A percentile compares a stretch with the other conserved stretches of the same genome.
Conservation (phyloP, 2,113 vertebrate genomes). For the Myotis brandtii region DNA sequence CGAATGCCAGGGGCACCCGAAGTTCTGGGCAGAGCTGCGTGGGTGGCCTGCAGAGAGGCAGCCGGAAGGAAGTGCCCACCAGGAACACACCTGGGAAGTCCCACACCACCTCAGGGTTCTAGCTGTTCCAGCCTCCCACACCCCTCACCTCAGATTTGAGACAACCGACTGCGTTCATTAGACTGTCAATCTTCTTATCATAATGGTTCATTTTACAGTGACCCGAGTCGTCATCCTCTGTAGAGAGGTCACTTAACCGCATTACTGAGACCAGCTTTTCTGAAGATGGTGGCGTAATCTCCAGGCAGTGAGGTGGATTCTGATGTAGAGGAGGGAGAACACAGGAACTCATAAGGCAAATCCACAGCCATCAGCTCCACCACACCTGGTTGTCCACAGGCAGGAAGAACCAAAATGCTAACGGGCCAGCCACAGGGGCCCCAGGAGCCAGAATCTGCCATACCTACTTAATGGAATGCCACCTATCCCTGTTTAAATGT, state of each 20-base stretch:
- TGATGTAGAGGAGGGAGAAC: constrained; percentile 72
- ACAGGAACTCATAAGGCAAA: neutral
- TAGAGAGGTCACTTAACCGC: constrained; percentile 91
- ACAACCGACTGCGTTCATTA: constrained; percentile 91
- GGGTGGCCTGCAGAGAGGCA: neutral
- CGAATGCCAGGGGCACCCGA: neutral
- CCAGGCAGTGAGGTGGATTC: constrained; percentile 89
- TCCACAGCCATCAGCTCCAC: neutral
- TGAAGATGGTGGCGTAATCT: constrained; percentile 87
- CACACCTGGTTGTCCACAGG: neutral
- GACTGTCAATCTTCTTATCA: constrained; percentile 92
- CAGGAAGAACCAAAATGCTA: neutral
- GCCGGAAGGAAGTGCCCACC: neutral
- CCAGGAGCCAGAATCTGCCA: no score
- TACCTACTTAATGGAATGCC: neutral
- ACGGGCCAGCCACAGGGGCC: neutral
- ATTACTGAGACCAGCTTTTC: constrained; percentile 87
- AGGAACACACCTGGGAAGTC: neutral
- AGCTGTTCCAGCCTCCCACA: neutral
- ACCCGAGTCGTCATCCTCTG: constrained; percentile 91
- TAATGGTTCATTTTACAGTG: constrained; percentile 91
- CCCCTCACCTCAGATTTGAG: constrained; percentile 91
- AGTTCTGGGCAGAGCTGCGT: neutral
- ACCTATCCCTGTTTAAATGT: neutral
- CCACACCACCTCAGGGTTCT: neutral